These are phyloP conservation scores for Platerodrilus igneus DNA, from an alignment of 2,888 invertebrate genomes.

Conservation along the genomic window DNA sequence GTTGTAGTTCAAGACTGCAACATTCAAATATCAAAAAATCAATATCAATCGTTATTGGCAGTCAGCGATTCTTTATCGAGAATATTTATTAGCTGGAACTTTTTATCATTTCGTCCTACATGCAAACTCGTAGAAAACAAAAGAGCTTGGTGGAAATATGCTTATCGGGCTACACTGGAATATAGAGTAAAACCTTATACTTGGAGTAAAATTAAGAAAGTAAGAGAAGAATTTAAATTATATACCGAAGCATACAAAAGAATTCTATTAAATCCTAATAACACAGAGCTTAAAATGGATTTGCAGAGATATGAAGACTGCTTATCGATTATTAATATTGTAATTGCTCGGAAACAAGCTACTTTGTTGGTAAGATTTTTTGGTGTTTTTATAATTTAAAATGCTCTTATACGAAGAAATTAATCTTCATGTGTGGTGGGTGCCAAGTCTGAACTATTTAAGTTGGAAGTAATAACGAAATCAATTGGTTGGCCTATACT, in stretches of 20 bases:
- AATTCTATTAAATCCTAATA: conserved; percentile 64
- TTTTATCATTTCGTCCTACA: conserved; percentile 40
- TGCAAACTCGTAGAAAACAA: conserved; percentile 52
- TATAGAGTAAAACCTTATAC: conserved; percentile 69
- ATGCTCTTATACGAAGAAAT: conserved; percentile 8
- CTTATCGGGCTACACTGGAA: conserved; percentile 64
- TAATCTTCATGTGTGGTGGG: no score
- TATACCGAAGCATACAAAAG: conserved; percentile 70
- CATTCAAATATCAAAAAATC: conserved; percentile 65
- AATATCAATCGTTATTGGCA: conserved; percentile 61
- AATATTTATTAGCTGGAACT: conserved; percentile 63
- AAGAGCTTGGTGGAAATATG: conserved; percentile 73
- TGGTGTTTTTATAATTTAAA: neutral
- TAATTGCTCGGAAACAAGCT: conserved; percentile 75
- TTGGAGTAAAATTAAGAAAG: conserved; percentile 65
- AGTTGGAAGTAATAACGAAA: no score
- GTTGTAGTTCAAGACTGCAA: conserved; percentile 72
- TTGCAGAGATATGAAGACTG: conserved; percentile 71
- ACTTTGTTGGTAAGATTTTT: conserved; percentile 60
- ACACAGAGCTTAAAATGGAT: conserved; percentile 68
- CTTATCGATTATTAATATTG: conserved; percentile 67
- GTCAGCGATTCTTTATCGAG: conserved; percentile 57
- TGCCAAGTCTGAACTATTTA: no score
- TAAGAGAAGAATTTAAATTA: conserved; percentile 63
- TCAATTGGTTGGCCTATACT: no score